Evolutionary conservation across 1,140 invertebrate genomes (phyloP).

Genomic region (Epicauta chinensis): DNA sequence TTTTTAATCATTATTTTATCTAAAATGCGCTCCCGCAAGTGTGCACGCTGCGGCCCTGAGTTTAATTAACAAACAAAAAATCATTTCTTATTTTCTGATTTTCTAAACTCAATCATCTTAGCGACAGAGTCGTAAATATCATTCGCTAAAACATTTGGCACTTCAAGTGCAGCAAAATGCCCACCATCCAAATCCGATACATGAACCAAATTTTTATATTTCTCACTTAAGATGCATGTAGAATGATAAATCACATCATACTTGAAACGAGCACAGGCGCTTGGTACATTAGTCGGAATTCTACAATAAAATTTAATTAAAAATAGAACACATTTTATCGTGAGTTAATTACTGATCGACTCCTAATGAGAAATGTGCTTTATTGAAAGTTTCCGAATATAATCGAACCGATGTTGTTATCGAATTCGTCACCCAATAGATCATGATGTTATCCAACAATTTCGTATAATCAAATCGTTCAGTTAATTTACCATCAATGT

Average conservation of each 20-base stretch:
- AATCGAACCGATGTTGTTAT: conserved; percentile 71
- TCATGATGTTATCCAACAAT: conserved; percentile 81
- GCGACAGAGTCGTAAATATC: conserved; percentile 44
- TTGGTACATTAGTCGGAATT: conserved; percentile 45
- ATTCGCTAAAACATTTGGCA: conserved; percentile 60
- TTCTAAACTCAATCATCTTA: conserved; percentile 20
- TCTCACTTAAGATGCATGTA: conserved; percentile 51
- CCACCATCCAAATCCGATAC: conserved; percentile 62
- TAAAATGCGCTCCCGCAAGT: too few species aligned
- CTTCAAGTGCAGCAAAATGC: conserved; percentile 81
- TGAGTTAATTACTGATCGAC: conserved; percentile 53
- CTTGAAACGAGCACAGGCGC: conserved; percentile 56
- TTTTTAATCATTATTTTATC: too few species aligned
- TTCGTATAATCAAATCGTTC: conserved; percentile 62
- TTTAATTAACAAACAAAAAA: background rate
- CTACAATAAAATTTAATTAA: conserved; percentile 50
- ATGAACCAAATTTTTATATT: conserved; percentile 57
- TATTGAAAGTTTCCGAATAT: conserved; percentile 60
- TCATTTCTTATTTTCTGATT: background rate
- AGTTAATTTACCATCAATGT: conserved; percentile 64
- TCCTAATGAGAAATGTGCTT: conserved; percentile 29
- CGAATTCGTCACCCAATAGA: conserved; percentile 75
- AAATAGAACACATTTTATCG: conserved; percentile 22
- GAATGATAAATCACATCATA: conserved; percentile 52
- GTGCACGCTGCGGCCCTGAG: too few species aligned